Evolutionary conservation across 2,888 invertebrate genomes (phyloP).

Genomic region (Clivina fossor): DNA sequence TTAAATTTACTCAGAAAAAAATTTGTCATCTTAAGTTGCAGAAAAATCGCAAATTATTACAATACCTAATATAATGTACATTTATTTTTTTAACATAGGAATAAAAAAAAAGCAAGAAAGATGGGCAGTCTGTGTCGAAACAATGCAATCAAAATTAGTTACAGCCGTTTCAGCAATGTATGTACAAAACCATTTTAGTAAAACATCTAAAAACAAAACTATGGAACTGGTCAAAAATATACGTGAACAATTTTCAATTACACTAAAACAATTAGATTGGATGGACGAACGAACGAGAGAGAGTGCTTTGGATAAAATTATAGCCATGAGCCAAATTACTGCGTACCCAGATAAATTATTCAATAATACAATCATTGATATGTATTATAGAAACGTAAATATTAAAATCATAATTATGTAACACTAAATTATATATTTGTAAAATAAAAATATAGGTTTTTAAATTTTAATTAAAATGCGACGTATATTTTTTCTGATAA

Average conservation of each 20-base stretch:
- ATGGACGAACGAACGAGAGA: constrained; percentile 78
- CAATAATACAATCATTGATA: constrained; percentile 70
- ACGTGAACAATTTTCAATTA: constrained; percentile 72
- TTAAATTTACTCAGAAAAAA: too few relatives aligned
- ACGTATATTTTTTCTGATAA: too few relatives aligned
- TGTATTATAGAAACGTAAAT: constrained; percentile 68
- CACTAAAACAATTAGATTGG: constrained; percentile 75
- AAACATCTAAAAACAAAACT: constrained; percentile 74
- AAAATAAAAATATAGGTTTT: too few relatives aligned
- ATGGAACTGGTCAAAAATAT: constrained; percentile 81
- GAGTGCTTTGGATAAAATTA: constrained; percentile 71
- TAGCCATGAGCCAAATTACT: constrained; percentile 77
- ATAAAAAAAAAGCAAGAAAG: not conserved
- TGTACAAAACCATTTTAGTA: constrained; percentile 76
- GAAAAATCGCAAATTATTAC: too few relatives aligned
- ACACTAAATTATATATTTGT: too few relatives aligned
- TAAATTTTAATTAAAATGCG: too few relatives aligned
- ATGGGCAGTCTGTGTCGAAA: constrained; percentile 4
- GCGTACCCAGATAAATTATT: constrained; percentile 84
- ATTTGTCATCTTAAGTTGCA: too few relatives aligned
- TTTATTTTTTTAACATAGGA: too few relatives aligned
- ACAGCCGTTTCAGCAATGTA: constrained; percentile 74
- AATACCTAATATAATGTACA: too few relatives aligned
- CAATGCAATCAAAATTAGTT: constrained; percentile 54
- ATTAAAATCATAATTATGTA: too few relatives aligned